A percentile compares a stretch with the other conserved stretches of the same genome.
Conservation (phyloP, 2,797 vertebrate species). For the Gila robusta region DNA sequence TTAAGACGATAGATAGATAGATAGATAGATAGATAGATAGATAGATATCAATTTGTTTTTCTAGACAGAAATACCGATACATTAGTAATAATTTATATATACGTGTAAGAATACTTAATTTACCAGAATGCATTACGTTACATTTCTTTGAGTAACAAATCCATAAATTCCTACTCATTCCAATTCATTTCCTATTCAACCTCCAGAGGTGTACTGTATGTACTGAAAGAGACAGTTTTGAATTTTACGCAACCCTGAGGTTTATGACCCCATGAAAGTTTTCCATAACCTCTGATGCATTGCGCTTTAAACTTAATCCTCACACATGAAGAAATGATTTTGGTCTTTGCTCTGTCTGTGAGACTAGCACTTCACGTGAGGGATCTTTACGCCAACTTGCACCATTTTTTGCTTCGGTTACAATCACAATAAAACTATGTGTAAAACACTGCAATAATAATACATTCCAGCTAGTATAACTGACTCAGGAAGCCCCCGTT, state of each 20-base stretch:
- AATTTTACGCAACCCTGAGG: background rate
- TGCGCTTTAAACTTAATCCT: constrained; percentile 4
- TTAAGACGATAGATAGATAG: too few species aligned
- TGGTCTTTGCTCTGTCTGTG: background rate
- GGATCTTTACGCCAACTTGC: constrained; percentile 21
- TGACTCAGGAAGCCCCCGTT: constrained; percentile 71
- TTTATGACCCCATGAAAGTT: background rate
- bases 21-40: too few species aligned
- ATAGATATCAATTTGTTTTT: too few species aligned
- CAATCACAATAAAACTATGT: constrained; percentile 71
- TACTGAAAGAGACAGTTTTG: background rate
- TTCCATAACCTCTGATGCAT: constrained; percentile 1
- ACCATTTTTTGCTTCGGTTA: constrained; percentile 56
- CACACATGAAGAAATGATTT: background rate
- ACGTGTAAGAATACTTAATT: background rate
- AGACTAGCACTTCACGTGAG: background rate
- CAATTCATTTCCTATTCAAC: background rate
- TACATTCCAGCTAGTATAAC: constrained; percentile 69
- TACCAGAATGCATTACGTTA: background rate
- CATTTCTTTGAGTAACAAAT: background rate
- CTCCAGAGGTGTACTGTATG: background rate
- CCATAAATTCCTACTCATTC: background rate
- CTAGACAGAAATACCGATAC: too few species aligned
- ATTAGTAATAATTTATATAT: too few species aligned
- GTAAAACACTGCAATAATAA: constrained; percentile 70